Evolutionary conservation across 2,113 vertebrate species (phyloP).

Genomic region (Corythornis vintsioides): DNA sequence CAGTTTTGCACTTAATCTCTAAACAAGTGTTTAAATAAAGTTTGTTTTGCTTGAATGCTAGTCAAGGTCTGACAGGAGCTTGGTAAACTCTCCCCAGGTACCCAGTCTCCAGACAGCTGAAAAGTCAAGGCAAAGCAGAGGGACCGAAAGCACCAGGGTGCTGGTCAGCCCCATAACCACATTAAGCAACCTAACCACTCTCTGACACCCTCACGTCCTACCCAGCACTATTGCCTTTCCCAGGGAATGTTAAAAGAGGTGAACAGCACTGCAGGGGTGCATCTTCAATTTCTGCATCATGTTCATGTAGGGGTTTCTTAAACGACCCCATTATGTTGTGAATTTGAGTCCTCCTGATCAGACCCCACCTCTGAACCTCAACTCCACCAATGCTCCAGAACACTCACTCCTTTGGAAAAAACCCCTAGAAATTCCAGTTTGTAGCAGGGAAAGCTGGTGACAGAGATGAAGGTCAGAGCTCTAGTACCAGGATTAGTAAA

Average conservation of each 20-base stretch:
- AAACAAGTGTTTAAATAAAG: conserved; percentile 51
- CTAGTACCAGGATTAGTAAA: background rate
- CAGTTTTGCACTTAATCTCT: conserved; percentile 53
- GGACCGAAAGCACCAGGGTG: background rate
- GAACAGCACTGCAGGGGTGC: background rate
- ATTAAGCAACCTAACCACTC: background rate
- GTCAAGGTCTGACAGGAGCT: background rate
- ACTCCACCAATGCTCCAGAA: background rate
- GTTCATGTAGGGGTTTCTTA: background rate
- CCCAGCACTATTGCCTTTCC: background rate
- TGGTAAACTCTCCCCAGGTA: background rate
- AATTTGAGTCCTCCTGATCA: background rate
- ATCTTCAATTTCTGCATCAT: background rate
- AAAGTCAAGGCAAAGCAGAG: background rate
- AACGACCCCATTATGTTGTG: background rate
- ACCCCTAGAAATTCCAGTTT: background rate
- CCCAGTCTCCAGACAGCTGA: background rate
- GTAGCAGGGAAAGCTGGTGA: background rate
- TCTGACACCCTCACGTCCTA: background rate
- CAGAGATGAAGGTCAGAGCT: background rate
- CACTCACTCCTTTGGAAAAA: background rate
- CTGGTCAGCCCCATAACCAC: background rate
- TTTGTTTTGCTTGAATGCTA: conserved; percentile 42
- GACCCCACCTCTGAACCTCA: background rate
- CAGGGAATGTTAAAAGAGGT: background rate